These are phyloP conservation scores for Coilia nasus DNA, from an alignment of 2,797 vertebrate genomes.

Conservation along the genomic window DNA sequence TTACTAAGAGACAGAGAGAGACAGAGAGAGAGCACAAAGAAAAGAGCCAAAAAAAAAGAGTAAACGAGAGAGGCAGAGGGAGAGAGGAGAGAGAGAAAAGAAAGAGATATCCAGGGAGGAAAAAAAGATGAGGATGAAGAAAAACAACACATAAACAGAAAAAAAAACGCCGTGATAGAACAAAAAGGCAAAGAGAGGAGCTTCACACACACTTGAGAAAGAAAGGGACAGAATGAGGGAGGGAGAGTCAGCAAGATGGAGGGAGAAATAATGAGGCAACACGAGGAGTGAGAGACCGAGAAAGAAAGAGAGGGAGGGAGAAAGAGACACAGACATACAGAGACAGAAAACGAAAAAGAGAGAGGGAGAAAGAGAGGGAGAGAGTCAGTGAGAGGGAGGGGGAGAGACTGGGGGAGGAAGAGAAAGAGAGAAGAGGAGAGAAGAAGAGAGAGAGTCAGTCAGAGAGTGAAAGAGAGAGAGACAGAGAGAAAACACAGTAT, in stretches of 20 bases:
- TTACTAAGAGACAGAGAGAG: conserved; percentile 29
- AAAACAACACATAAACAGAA: conserved; percentile 39
- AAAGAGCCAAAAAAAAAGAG: not conserved
- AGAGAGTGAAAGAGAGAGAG: conserved; percentile 44
- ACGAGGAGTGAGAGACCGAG: conserved; percentile 43
- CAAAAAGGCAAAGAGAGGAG: conserved; percentile 46
- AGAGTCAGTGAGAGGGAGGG: too few relatives aligned
- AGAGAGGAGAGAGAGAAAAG: conserved; percentile 22
- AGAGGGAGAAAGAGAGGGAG: too few relatives aligned
- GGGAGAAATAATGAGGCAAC: conserved; percentile 39
- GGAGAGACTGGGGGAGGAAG: too few relatives aligned
- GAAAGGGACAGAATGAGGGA: conserved; percentile 33
- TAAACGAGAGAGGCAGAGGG: conserved; percentile 29
- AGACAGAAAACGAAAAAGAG: too few relatives aligned
- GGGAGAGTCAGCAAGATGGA: conserved; percentile 21
- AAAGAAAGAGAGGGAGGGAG: conserved; percentile 22
- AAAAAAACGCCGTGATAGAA: conserved; percentile 40
- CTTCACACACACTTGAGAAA: conserved; percentile 4
- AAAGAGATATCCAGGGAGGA: conserved; percentile 43
- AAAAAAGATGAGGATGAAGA: conserved; percentile 35
- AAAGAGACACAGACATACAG: too few relatives aligned
- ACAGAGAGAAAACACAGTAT: conserved; percentile 2
- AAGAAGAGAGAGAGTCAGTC: not conserved
- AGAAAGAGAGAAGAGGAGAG: too few relatives aligned
- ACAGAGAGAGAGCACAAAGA: conserved; percentile 34